Base-by-base conservation (phyloP, 2,113 vertebrate genomes). In the Ceyx melanurus region DNA sequence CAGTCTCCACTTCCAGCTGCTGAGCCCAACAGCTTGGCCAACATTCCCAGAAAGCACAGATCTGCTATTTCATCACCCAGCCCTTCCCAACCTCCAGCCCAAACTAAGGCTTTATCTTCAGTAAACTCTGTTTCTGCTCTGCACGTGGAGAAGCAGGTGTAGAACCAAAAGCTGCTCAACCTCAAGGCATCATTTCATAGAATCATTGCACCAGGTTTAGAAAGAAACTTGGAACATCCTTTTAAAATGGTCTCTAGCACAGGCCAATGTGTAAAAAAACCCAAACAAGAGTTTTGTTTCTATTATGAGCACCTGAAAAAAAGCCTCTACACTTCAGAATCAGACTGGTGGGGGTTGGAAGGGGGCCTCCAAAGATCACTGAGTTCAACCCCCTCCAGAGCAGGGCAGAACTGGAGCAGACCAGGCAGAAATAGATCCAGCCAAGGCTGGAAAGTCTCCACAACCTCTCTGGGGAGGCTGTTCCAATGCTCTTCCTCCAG, bases 1-100 rank as follows among this genome's bases (percentile, higher is more conserved):
- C 10, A 0, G 40, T 43, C 54, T 31, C 8, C 8, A 29, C 10
- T 35, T 7, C 4, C 29, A 42, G 37, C 1, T 71, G 26, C 0
- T 26, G 29, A 45, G 20, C 16, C 23, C 11, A 13, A 68, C 70
- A 45, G 33, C 48, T 57, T 51, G 7, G n/a, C 4, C 56, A 40
- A 11, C 6, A 23, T 56, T 6, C 45, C 15, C 15, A 33, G 40
- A 35, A 82, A 79, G 35, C 15, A 45, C 17, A 1, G 10, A 15
- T 0, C 25, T 12, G 2, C 13, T 18, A 37, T 18, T 64, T 12
- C 3, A n/a, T 16, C 19, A 31, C 10, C 33, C 40, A 43, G 20
- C 22, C 16, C 46, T 60, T 60, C 65, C 15, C 26, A 81, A 9
- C 8, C 51, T 42, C 5, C 10, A 50, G 48, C 23, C 18, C 21